Evolutionary conservation across 1,140 invertebrate genomes (phyloP).

Genomic region (Tenebrio molitor): DNA sequence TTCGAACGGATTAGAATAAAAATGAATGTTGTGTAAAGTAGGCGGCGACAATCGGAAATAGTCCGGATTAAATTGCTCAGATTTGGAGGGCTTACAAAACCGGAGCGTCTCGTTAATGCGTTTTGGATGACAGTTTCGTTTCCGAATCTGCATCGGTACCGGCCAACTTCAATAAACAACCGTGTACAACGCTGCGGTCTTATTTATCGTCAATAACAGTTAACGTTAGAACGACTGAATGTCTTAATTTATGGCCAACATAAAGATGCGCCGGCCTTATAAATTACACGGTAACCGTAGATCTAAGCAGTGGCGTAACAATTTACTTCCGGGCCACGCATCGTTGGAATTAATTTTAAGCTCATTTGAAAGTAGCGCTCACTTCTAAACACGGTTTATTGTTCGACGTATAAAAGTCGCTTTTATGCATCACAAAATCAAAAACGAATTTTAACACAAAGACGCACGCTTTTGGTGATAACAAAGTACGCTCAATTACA

Average conservation of each 20-base stretch:
- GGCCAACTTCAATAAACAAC: constrained; percentile 1
- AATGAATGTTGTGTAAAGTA: constrained; percentile 51
- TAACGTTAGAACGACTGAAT: constrained; percentile 10
- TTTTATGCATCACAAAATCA: too few species aligned
- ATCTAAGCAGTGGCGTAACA: constrained; percentile 1
- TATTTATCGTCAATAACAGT: constrained; percentile 31
- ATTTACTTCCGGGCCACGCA: too few species aligned
- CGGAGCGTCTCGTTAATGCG: constrained; percentile 43
- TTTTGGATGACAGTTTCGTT: constrained; percentile 42
- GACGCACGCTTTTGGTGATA: too few species aligned
- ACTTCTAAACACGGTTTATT: too few species aligned
- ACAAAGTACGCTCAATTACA: too few species aligned
- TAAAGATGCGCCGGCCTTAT: constrained; percentile 7
- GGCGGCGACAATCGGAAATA: constrained; percentile 50
- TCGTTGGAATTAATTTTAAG: too few species aligned
- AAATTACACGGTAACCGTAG: background rate
- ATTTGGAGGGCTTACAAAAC: constrained; percentile 36
- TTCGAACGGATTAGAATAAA: constrained; percentile 49
- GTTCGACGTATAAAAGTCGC: too few species aligned
- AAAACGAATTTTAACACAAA: too few species aligned
- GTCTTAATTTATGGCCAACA: constrained; percentile 16
- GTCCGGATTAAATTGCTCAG: constrained; percentile 48
- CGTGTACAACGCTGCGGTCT: constrained; percentile 9
- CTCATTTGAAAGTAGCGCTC: too few species aligned
- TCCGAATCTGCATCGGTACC: constrained; percentile 40